A percentile compares a stretch with the other conserved stretches of the same genome.
Evolutionary conservation across 2,797 vertebrate genomes (phyloP).

Genomic region (Gymnopithys bicolor): DNA sequence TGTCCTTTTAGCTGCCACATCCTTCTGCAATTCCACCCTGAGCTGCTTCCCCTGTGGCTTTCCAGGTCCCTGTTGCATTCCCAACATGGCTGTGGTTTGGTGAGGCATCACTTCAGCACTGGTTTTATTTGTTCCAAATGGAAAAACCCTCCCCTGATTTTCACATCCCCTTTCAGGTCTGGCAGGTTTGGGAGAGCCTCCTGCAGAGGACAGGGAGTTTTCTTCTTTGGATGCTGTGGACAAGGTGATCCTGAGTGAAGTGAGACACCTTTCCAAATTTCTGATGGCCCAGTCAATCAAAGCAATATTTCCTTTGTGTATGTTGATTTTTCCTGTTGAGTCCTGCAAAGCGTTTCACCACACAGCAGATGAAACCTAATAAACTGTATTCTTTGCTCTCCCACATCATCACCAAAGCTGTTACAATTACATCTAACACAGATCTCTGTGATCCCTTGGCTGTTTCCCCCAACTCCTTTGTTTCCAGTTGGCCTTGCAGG

Average conservation of each 20-base stretch:
- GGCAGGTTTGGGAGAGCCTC: background rate
- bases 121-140: background rate
- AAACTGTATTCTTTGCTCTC: background rate
- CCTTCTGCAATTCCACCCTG: background rate
- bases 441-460: background rate
- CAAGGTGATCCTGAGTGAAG: background rate
- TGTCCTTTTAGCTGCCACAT: conserved; percentile 28
- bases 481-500: background rate
- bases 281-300: background rate
- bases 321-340: background rate
- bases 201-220: background rate
- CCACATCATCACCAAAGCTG: background rate
- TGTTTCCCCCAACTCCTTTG: background rate
- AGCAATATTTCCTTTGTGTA: background rate
- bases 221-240: background rate
- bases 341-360: background rate
- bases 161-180: background rate
- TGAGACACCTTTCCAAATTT: background rate
- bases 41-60: background rate
- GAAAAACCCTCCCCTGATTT: background rate
- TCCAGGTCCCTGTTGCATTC: background rate
- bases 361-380: background rate
- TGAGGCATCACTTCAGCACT: background rate
- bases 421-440: background rate
- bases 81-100: background rate